Base-by-base conservation (phyloP, 2,113 vertebrate species). In the Daboia siamensis region DNA sequence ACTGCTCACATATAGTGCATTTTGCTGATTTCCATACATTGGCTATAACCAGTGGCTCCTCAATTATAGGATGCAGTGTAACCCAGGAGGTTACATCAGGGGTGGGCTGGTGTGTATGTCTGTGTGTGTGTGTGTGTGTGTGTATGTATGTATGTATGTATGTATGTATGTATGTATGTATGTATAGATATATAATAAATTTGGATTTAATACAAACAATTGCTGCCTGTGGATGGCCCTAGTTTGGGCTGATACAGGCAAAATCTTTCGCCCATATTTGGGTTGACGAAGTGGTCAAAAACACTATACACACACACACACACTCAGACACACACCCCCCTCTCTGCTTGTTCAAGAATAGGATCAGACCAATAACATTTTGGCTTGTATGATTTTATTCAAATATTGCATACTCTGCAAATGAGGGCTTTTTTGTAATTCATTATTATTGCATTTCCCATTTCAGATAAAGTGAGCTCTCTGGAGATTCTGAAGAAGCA, bases 321-420 rank as follows among this genome's bases (percentile, higher is more conserved):
- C 39, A 39, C 39, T n/a, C n/a, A 39, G 1, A 39, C 39, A 39
- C 39, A 39, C 39, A 39, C 39, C 1, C 39, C 39, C 39, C 39
- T 39, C 39, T 39, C 39, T 39, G 48, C 21, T 55, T 55, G 9
- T 26, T 80, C 20, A 80, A 74, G 10, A 24, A 6, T 5, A 8
- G 51, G 29, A 54, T 90, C 1, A 5, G 12, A 48, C 11, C 85
- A 51, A n/a, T 26, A 93, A 61, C 92, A 39, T 93, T 97, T 94
- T 95, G 96, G 84, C 90, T 93, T 92, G 56, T 48, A 44, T 94
- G 74, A 93, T 94, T 94, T 95, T 91, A 88, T 95, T 93, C n/a
- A 91, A 93, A 93, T 93, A 59, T 90, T 92, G 48, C 91, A 92
- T 84, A 91, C 44, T 94, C 93, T 90, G 90, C 88, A 96, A 94